Percentiles rank a stretch among this genome's conserved stretches.
Conservation (phyloP, 2,113 vertebrate genomes). For the Atherinomorus stipes region DNA sequence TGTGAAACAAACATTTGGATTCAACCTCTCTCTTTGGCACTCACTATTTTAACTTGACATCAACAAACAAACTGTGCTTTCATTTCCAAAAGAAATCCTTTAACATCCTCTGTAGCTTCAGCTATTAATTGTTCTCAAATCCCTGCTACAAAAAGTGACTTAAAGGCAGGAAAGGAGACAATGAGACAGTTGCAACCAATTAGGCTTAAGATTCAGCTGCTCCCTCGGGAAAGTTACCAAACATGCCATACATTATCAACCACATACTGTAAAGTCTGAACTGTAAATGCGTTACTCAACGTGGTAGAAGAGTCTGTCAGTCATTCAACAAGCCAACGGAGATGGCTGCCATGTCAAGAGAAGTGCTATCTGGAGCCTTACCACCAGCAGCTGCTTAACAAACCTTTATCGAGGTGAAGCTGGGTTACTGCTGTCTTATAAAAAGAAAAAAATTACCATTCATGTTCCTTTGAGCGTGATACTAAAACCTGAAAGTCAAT, state of each 20-base stretch:
- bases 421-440: slow-evolving; percentile 11
- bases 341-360: slow-evolving; percentile 5
- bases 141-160: slow-evolving; percentile 25
- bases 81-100: slow-evolving; percentile 17
- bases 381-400: slow-evolving; percentile 26
- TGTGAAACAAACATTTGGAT: slow-evolving; percentile 53
- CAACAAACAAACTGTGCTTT: slow-evolving; percentile 30
- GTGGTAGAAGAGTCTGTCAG: slow-evolving; percentile 16
- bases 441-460: neutral
- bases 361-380: slow-evolving; percentile 9
- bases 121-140: neutral
- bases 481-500: neutral
- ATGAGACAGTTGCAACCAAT: slow-evolving; percentile 58
- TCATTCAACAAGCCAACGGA: slow-evolving; percentile 40
- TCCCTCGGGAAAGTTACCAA: slow-evolving; percentile 37
- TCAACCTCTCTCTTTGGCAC: slow-evolving; percentile 23
- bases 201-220: slow-evolving; percentile 34
- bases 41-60: slow-evolving; percentile 18
- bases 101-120: slow-evolving; percentile 3
- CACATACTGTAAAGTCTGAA: slow-evolving; percentile 32
- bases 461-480: neutral
- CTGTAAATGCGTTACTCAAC: slow-evolving; percentile 31
- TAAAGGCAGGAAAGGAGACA: slow-evolving; percentile 27
- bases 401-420: slow-evolving; percentile 11
- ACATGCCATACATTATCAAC: slow-evolving; percentile 46